Percentiles rank a stretch among this genome's conserved stretches.
Evolutionary conservation across 23 tunicate species (phyloP).

Genomic region (Botrylloides violaceus): DNA sequence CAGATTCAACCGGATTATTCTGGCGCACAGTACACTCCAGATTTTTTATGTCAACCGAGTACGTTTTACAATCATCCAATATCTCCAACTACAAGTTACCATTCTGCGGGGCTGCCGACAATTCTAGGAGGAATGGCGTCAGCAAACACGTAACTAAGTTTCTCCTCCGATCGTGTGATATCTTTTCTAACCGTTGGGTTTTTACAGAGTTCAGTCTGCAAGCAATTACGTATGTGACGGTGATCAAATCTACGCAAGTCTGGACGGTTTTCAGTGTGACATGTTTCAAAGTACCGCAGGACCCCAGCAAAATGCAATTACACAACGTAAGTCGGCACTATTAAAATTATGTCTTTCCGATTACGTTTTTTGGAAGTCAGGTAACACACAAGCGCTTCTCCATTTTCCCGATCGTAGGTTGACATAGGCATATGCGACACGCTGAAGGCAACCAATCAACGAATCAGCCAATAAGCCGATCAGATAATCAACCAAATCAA

Average conservation of each 20-base stretch:
- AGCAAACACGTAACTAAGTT: not conserved
- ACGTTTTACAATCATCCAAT: not conserved
- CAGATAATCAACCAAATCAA: no score
- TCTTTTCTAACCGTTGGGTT: not conserved
- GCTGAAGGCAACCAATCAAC: no score
- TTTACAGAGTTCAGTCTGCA: not conserved
- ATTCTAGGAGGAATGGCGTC: not conserved
- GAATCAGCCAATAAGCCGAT: no score
- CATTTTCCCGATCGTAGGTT: no score
- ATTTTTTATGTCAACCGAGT: not conserved
- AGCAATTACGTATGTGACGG: not conserved
- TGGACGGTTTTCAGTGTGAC: not conserved
- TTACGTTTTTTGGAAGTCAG: no score
- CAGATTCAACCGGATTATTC: not conserved
- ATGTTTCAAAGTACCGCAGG: not conserved
- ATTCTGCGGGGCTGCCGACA: not conserved
- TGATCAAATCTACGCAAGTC: slow-evolving; percentile 4
- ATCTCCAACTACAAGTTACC: not conserved
- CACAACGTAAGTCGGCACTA: not conserved
- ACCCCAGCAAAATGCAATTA: not conserved
- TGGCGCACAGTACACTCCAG: not conserved
- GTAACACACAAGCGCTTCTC: no score
- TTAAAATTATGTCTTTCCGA: no score
- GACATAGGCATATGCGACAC: no score
- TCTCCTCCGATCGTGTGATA: not conserved